Conservation (phyloP, 2,797 vertebrate genomes). For the Erpetoichthys calabaricus region DNA sequence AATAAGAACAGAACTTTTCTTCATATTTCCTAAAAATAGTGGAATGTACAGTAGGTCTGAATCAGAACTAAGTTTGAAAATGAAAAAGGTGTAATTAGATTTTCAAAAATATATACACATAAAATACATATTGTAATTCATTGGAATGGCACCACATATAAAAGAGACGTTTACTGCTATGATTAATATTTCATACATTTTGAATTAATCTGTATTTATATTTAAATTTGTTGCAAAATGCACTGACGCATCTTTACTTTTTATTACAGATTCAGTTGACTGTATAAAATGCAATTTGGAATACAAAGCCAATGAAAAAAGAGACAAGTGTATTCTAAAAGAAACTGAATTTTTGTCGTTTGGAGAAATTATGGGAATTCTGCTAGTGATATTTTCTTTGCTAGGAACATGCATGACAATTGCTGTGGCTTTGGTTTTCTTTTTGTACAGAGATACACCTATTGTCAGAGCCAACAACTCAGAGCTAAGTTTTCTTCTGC, state of each 20-base stretch:
- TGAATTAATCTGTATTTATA: too few relatives aligned
- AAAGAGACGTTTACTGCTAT: too few relatives aligned
- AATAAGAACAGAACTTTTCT: too few relatives aligned
- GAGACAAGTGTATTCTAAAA: slow-evolving; percentile 26
- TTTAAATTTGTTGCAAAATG: too few relatives aligned
- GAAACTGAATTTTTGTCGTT: slow-evolving; percentile 27
- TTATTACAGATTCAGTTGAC: slow-evolving; percentile 25
- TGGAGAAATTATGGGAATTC: slow-evolving; percentile 36
- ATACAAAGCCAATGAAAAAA: slow-evolving; percentile 30
- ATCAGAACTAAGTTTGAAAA: too few relatives aligned
- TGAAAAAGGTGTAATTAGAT: too few relatives aligned
- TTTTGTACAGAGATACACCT: slow-evolving; percentile 32
- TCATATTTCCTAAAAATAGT: too few relatives aligned
- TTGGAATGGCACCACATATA: too few relatives aligned
- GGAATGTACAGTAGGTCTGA: too few relatives aligned
- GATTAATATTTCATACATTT: too few relatives aligned
- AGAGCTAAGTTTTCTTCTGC: slow-evolving; percentile 27
- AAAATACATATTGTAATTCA: too few relatives aligned
- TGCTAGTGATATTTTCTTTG: slow-evolving; percentile 32
- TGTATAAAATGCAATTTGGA: slow-evolving; percentile 29
- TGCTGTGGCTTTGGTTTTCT: slow-evolving; percentile 27
- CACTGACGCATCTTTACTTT: background rate
- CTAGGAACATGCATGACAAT: slow-evolving; percentile 32
- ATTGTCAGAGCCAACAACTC: slow-evolving; percentile 35
- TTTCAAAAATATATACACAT: too few relatives aligned